Percentiles rank a stretch among this genome's conserved stretches.
These are phyloP conservation scores for Papio anubis DNA, from an alignment of 2,113 vertebrate species.

Conservation along the genomic window DNA sequence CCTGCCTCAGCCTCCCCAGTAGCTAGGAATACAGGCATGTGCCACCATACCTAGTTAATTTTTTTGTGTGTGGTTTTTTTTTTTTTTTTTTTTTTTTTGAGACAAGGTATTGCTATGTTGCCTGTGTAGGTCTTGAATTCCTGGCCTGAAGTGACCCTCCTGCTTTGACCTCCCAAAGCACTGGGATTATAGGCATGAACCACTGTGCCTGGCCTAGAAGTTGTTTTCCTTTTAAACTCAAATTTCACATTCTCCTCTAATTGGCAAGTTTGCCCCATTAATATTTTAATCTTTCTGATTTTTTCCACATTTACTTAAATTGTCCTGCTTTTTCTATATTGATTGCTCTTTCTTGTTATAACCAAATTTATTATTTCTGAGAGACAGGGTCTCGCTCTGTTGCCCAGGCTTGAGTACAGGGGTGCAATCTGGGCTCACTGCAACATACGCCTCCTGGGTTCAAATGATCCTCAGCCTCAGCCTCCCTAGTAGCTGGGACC, in stretches of 20 bases:
- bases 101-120: too few species aligned
- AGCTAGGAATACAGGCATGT: too few species aligned
- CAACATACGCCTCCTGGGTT: background rate
- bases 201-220: too few species aligned
- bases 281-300: background rate
- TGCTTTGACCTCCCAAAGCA: too few species aligned
- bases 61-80: too few species aligned
- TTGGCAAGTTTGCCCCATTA: background rate
- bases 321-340: background rate
- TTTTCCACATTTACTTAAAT: background rate
- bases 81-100: too few species aligned
- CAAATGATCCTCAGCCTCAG: background rate
- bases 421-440: background rate
- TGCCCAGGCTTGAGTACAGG: background rate
- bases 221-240: background rate
- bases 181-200: too few species aligned
- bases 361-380: background rate
- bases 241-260: background rate
- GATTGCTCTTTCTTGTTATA: background rate
- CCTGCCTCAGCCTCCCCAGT: too few species aligned
- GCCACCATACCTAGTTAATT: too few species aligned
- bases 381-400: background rate
- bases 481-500: background rate
- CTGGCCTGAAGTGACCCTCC: too few species aligned
- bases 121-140: too few species aligned